Conservation (phyloP, 1,140 invertebrate genomes). For the Bradynema listronoti region DNA sequence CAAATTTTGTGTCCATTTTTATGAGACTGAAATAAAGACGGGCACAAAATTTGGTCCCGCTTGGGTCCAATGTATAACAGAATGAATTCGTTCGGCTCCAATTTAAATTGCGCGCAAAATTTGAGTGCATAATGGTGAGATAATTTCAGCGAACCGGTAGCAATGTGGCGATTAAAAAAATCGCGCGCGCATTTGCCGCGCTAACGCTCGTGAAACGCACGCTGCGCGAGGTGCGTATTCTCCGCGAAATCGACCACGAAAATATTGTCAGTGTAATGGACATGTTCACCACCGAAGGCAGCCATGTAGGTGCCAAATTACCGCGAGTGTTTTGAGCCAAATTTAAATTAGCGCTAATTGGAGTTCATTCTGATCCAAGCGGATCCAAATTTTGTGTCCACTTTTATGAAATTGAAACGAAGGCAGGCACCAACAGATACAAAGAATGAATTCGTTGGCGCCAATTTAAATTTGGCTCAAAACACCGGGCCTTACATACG, state of each 20-base stretch:
- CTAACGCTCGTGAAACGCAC: conserved; percentile 60
- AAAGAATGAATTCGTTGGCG: no score
- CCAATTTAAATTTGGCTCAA: no score
- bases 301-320: conserved; percentile 28
- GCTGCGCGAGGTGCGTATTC: conserved; percentile 62
- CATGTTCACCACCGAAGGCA: conserved; percentile 57
- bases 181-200: conserved; percentile 57
- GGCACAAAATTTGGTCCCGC: background rate
- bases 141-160: conserved; percentile 24
- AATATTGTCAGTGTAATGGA: conserved; percentile 61
- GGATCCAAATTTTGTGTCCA: no score
- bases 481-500: no score
- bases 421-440: no score
- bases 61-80: conserved; percentile 3
- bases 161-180: conserved; percentile 62
- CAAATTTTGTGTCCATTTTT: background rate
- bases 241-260: conserved; percentile 61
- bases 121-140: conserved; percentile 13
- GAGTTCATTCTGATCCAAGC: no score
- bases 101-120: conserved; percentile 14
- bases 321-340: no score
- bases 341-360: no score
- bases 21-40: background rate
- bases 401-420: no score
- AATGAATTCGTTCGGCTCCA: conserved; percentile 1